Base-by-base conservation (phyloP, 2,113 vertebrate genomes). In the Bungarus multicinctus region DNA sequence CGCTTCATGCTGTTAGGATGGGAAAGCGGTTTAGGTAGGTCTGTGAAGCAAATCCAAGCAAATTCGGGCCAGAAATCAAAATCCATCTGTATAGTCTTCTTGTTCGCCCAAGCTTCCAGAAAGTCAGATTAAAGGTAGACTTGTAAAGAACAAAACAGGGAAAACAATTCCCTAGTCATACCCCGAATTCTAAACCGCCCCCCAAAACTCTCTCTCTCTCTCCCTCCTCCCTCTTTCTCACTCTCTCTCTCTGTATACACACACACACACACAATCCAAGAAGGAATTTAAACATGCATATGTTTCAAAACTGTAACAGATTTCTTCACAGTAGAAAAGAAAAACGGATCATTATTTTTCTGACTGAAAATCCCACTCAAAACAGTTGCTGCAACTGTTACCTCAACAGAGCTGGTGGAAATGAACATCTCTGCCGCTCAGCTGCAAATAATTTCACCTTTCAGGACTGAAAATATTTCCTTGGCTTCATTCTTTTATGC, bases 11-110 rank as follows among this genome's bases (percentile, higher is more conserved):
- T 94, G 57, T 88, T 87, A 91, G 92, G 93, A 95, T 92, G 93
- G 30, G 86, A 97, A 97, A 97, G 94, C 92, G 93, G 94, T 97
- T 97, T 97, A 96, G 94, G 57, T 94, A 93, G 94, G 92, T 94
- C 96, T 95, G 93, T 60, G 25, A 86, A 25, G 86, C 92, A 94
- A 90, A 90, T 86, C 54, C 94, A 91, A 93, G 64, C 93, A 86
- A 96, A 96, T 97, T 96, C 92, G 94, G 90, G 57, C 85, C 88
- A 1, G 0, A n/a, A 43, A 93, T 92, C 92, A 64, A 60, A 92
- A 85, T 0, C 85, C 88, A 43, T 94, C 74, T 92, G 74, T 55
- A 91, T 57, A 94, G 91, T 0, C 0, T 88, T 0, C 0, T 89
- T 88, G 94, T 85, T 43, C 27, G 10, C 74, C 30, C 9, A 88